phyloP scores from a whole-genome alignment of 2,797 vertebrate species.

The Pangasius sanitwongsei region DNA sequence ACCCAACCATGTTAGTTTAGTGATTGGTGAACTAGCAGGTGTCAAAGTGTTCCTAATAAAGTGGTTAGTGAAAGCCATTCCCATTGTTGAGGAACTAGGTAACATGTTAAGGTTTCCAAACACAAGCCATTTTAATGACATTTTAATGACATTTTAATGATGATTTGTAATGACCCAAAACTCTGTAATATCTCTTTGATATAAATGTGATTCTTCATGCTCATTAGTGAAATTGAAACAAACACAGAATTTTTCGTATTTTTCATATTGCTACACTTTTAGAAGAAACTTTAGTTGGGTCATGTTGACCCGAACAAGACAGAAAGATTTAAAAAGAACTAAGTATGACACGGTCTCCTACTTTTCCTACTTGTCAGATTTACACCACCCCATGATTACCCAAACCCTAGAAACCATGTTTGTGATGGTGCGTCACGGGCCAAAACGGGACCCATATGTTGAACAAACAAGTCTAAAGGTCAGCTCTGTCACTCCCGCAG shows the following conservation, averaged over 20 bases:
- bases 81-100: background rate
- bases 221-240: background rate
- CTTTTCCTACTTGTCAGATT: background rate
- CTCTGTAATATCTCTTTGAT: background rate
- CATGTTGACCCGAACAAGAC: background rate
- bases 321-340: background rate
- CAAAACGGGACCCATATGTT: constrained; percentile 36
- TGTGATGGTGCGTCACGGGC: constrained; percentile 5
- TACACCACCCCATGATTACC: constrained; percentile 5
- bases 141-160: background rate
- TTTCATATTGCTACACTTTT: background rate
- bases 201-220: background rate
- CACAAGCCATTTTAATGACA: background rate
- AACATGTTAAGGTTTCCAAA: background rate
- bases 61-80: background rate
- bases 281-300: background rate
- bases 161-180: background rate
- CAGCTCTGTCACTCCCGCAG: constrained; percentile 43
- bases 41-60: background rate
- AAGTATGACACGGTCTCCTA: background rate
- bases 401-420: background rate
- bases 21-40: no score
- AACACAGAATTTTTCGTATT: background rate
- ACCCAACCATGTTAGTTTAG: background rate
- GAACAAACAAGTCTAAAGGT: constrained; percentile 53